Evolutionary conservation across 2,113 vertebrate genomes (phyloP).

Genomic region (Myrmecobius fasciatus): DNA sequence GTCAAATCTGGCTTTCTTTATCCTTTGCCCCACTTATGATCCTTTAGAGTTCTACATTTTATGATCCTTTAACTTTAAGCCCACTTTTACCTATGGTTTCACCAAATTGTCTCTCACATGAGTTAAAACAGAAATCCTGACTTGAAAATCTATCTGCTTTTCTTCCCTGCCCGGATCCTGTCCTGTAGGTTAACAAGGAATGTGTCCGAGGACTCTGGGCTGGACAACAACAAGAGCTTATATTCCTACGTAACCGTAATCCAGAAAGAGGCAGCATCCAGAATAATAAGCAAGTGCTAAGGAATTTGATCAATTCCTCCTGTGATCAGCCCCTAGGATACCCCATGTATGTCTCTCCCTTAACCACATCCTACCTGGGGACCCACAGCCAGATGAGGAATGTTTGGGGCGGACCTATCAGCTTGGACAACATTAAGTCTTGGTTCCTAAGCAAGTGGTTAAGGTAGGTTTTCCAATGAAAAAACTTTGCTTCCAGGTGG

Average conservation of each 20-base stretch:
- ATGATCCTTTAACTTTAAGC: background rate
- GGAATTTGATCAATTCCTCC: slow-evolving; percentile 98
- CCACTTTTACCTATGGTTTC: background rate
- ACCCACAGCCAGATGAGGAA: slow-evolving; percentile 91
- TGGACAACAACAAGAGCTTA: slow-evolving; percentile 96
- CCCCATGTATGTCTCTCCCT: slow-evolving; percentile 97
- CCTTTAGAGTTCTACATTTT: background rate
- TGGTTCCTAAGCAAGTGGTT: slow-evolving; percentile 96
- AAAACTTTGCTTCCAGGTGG: background rate
- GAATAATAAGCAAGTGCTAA: slow-evolving; percentile 97
- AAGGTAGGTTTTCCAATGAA: slow-evolving; percentile 85
- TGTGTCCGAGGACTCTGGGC: slow-evolving; percentile 98
- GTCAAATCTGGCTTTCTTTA: background rate
- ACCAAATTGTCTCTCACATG: background rate
- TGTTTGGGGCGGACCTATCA: slow-evolving; percentile 92
- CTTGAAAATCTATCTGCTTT: background rate
- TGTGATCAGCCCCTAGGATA: slow-evolving; percentile 98
- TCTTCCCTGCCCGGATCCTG: rapidly evolving
- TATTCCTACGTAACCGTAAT: slow-evolving; percentile 97
- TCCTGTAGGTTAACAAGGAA: slow-evolving; percentile 95
- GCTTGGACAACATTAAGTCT: slow-evolving; percentile 89
- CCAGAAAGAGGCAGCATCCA: slow-evolving; percentile 98
- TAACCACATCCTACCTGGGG: slow-evolving; percentile 96
- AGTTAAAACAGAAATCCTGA: background rate
- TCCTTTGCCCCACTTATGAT: background rate